These are phyloP conservation scores for Nipponacmea schrenckii DNA, from an alignment of 2,888 invertebrate species.

Conservation along the genomic window DNA sequence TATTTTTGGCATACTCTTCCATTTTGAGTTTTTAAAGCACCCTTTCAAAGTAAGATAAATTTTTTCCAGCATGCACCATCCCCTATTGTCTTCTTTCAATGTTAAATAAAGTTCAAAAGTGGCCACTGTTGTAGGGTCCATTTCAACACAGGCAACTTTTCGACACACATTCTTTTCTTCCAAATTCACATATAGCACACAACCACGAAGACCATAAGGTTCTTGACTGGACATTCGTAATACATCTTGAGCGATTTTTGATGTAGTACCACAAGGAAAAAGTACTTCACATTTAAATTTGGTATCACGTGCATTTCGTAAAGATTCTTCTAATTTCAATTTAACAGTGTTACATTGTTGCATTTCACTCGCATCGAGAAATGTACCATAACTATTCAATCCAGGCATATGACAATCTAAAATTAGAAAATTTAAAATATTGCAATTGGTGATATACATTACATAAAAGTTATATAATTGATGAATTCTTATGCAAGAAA, in stretches of 20 bases:
- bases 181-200: constrained; percentile 85
- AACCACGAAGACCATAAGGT: constrained; percentile 87
- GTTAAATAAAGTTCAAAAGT: constrained; percentile 91
- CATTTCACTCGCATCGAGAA: constrained; percentile 36
- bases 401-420: constrained; percentile 31
- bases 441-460: not conserved
- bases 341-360: constrained; percentile 75
- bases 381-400: constrained; percentile 34
- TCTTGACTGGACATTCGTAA: constrained; percentile 86
- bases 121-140: constrained; percentile 86
- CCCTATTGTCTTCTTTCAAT: constrained; percentile 85
- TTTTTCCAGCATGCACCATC: constrained; percentile 89
- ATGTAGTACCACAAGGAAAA: constrained; percentile 83
- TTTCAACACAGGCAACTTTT: constrained; percentile 83
- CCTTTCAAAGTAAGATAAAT: constrained; percentile 72
- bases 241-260: constrained; percentile 82
- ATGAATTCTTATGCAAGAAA: not conserved
- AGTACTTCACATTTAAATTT: constrained; percentile 86
- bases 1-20: constrained; percentile 69
- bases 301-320: constrained; percentile 83
- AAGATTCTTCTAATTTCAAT: constrained; percentile 80
- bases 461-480: not conserved
- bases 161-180: constrained; percentile 71
- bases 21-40: constrained; percentile 43
- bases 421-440: constrained; percentile 13